Conservation (phyloP, 2,888 invertebrate species). For the Polymixis flavicincta region DNA sequence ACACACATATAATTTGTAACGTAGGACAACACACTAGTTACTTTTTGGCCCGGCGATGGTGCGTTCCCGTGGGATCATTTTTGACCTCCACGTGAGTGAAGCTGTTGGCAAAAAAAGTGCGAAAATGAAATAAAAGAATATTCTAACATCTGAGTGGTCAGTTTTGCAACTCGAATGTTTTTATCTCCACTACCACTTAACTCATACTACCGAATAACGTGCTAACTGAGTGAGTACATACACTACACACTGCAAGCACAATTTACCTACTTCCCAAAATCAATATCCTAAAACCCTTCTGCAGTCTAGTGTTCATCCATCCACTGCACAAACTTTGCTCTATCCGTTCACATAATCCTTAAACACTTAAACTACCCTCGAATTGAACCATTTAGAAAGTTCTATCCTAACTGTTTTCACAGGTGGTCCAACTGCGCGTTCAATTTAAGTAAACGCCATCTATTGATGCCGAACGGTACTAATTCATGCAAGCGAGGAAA, state of each 20-base stretch:
- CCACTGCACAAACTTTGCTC: conserved; percentile 9
- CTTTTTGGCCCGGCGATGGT: no score
- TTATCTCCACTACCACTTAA: neutral
- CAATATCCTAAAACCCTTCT: conserved; percentile 15
- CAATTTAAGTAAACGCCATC: conserved; percentile 51
- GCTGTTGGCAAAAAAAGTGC: no score
- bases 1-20: no score
- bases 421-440: conserved; percentile 34
- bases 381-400: conserved; percentile 40
- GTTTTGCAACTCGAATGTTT: neutral
- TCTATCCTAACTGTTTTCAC: conserved; percentile 45
- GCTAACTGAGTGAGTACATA: neutral
- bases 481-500: conserved; percentile 40
- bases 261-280: neutral
- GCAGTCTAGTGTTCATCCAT: conserved; percentile 11
- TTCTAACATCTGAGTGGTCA: neutral
- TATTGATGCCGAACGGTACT: conserved; percentile 48
- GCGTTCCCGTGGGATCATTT: no score
- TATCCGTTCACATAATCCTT: conserved; percentile 33
- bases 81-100: no score
- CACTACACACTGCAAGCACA: neutral
- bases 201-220: neutral
- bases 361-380: conserved; percentile 33
- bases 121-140: no score
- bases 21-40: no score